Conservation (phyloP, 2,888 invertebrate species). For the Cataglyphis altisquamis region DNA sequence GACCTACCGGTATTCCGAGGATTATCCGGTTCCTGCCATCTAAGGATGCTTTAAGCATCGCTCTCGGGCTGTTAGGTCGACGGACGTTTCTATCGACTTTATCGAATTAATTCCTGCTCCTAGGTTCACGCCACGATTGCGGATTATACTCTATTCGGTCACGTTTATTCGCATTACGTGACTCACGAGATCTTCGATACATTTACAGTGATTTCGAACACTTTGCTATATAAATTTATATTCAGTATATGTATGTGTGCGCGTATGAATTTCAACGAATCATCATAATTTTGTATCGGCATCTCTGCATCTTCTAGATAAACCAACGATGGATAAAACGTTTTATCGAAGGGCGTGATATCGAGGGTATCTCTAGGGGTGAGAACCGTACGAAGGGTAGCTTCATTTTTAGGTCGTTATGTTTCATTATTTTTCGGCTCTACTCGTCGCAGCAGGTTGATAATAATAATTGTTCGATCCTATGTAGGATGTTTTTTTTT, state of each 20-base stretch:
- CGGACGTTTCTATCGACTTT: constrained; percentile 43
- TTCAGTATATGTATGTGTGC: neutral
- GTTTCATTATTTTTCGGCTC: constrained; percentile 74
- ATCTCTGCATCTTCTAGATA: constrained; percentile 49
- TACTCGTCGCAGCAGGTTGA: constrained; percentile 12
- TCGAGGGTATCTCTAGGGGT: constrained; percentile 36
- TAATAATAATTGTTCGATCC: constrained; percentile 21
- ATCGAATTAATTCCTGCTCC: constrained; percentile 53
- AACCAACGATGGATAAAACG: constrained; percentile 32
- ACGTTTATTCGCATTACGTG: constrained; percentile 9
- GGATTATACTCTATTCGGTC: constrained; percentile 3
- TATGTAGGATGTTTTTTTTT: constrained; percentile 19
- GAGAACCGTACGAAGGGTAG: constrained; percentile 64
- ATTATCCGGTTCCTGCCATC: constrained; percentile 39
- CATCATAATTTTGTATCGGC: neutral
- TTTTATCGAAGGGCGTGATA: constrained; percentile 61
- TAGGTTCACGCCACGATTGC: constrained; percentile 34
- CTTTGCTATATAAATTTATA: constrained; percentile 8
- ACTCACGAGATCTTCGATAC: constrained; percentile 15
- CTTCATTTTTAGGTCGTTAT: constrained; percentile 81
- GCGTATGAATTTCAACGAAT: neutral
- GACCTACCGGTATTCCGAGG: constrained; percentile 29
- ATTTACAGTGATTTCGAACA: neutral
- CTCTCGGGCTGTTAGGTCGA: constrained; percentile 18
- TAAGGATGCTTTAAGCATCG: constrained; percentile 28